Base-by-base conservation (phyloP, 2,888 invertebrate species). In the Campaea margaritaria region DNA sequence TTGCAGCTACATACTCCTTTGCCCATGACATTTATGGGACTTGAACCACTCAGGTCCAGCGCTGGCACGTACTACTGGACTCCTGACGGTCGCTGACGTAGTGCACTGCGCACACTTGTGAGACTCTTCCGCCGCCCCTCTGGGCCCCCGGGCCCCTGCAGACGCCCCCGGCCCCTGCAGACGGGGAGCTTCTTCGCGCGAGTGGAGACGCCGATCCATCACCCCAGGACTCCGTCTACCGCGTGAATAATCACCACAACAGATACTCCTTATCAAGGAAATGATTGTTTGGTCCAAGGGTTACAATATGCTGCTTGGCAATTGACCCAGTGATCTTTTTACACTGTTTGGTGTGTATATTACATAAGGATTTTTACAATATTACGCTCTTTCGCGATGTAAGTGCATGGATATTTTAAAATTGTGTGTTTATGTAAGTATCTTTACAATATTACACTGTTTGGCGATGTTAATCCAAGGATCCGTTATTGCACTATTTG, bases 31-130 rank as follows among this genome's bases (percentile, higher is more conserved):
- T 31, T 43, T 44, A 21, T 4, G 2, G 7, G 5, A 39, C 14
- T 42, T 42, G 16, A 16, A 15, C 42, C 0, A 16, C 12, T 2
- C 96, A 98, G 91, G 95, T 98, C 61, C 97, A 97, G 81, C 96
- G 98, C 54, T 99, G 98, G 99, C 98, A 99, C 86, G 96, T 98
- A 36, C 89, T 99, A 64, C 94, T 98, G 72, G 95, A 96, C 82
- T 96, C 96, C 86, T 94, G 95, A 94, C 94, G 93, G 72, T 76
- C 90, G 61, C 74, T 78, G 65, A 86, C 86, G 15, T 90, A 90
- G 85, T 75, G 82, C 78, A 81, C 55, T 64, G 79, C 64, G 58
- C 82, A 73, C 75, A 70, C 65, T 72, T 73, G 58, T 87, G 85
- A 84, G 72, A 68, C 46, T 46, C 48, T 64, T 55, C 51, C 59